Evolutionary conservation across 2,888 invertebrate genomes (phyloP).

Genomic region (Pandemis cinnamomeana): DNA sequence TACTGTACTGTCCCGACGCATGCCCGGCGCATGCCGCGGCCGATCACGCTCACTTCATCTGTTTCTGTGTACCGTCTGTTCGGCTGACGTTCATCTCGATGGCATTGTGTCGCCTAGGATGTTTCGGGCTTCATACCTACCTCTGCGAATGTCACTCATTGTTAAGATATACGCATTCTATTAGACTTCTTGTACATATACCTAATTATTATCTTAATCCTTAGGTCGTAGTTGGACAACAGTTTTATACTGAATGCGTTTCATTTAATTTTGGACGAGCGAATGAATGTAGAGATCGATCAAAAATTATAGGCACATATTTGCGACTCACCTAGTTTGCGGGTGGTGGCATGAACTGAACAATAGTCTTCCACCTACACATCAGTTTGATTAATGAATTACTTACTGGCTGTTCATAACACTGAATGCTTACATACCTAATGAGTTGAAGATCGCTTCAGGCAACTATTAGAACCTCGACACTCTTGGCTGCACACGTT

Average conservation of each 20-base stretch:
- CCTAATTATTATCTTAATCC: constrained; percentile 59
- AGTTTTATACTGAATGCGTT: constrained; percentile 56
- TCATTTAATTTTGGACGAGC: constrained; percentile 61
- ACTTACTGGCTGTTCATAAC: constrained; percentile 79
- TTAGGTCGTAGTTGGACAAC: constrained; percentile 71
- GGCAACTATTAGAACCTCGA: constrained; percentile 82
- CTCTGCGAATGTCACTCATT: constrained; percentile 80
- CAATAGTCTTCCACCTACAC: constrained; percentile 62
- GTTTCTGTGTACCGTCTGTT: constrained; percentile 82
- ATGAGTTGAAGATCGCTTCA: constrained; percentile 76
- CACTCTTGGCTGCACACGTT: constrained; percentile 84
- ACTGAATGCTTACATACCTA: constrained; percentile 81
- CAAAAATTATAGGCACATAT: constrained; percentile 50
- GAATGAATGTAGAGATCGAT: constrained; percentile 56
- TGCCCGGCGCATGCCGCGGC: constrained; percentile 76
- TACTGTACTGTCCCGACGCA: constrained; percentile 83
- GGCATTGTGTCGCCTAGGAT: constrained; percentile 78
- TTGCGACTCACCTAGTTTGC: constrained; percentile 55
- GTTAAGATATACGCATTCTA: constrained; percentile 81
- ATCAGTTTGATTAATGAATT: constrained; percentile 63
- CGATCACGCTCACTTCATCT: constrained; percentile 84
- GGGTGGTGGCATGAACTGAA: constrained; percentile 65
- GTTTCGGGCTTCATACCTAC: constrained; percentile 74
- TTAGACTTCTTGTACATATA: constrained; percentile 80
- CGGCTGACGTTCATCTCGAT: constrained; percentile 80